Evolutionary conservation across 2,113 vertebrate genomes (phyloP).

Genomic region (Sylvia atricapilla): DNA sequence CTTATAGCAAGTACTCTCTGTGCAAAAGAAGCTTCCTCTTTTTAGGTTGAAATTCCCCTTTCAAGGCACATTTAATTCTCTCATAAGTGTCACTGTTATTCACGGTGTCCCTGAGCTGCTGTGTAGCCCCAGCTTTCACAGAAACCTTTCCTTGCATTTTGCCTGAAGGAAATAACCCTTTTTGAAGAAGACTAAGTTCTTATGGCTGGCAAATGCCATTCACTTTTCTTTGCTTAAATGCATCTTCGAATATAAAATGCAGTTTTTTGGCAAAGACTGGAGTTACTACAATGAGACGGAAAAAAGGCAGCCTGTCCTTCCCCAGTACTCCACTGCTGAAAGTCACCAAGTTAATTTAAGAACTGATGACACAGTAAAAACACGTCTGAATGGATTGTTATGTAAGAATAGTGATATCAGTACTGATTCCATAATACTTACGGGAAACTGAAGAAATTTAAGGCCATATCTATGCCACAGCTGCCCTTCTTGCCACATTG

Average conservation of each 20-base stretch:
- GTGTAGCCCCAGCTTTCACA: not conserved
- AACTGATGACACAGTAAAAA: conserved; percentile 10
- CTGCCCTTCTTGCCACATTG: not conserved
- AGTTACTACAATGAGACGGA: not conserved
- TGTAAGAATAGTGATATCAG: not conserved
- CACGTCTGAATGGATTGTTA: not conserved
- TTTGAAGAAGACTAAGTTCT: not conserved
- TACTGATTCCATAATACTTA: not conserved
- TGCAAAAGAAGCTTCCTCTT: conserved; percentile 39
- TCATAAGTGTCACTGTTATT: not conserved
- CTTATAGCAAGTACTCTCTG: not conserved
- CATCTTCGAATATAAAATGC: not conserved
- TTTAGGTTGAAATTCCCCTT: conserved; percentile 46
- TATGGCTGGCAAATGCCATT: not conserved
- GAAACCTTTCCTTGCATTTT: not conserved
- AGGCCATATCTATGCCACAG: not conserved
- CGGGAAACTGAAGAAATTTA: not conserved
- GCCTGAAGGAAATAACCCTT: not conserved
- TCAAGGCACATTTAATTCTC: not conserved
- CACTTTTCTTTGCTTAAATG: conserved; percentile 14
- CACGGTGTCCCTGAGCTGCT: not conserved
- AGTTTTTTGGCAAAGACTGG: not conserved
- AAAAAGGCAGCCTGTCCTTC: not conserved
- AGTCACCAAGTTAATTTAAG: conserved; percentile 35
- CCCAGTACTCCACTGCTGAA: not conserved